Evolutionary conservation across 1,140 invertebrate species (phyloP), one percentile per base, ranked within the genome.

Genomic region (Danaus melanippus): DNA sequence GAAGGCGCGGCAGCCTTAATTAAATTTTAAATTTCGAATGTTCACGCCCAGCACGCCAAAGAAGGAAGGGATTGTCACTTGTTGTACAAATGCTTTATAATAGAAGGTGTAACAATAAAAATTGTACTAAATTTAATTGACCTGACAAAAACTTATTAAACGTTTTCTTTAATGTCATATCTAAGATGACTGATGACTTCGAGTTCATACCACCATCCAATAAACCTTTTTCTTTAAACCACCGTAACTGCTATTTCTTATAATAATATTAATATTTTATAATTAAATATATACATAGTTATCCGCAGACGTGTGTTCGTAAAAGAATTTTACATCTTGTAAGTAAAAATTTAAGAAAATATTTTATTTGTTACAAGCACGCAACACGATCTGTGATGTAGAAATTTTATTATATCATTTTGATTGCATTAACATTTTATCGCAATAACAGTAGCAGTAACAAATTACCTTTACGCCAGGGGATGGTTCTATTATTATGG

Each of bases 11-110:
- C 49, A 32, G 67, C 71, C 64, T 74, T 72, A 75, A 75, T 75
- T 75, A 75, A 75, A 75, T 72, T 75, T 75, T 75, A 75, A 75
- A 75, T 73, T 73, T 75, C 66, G 66, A 72, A 70, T 62, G 61
- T 66, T 66, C 60, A 63, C 56, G 43, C 52, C 41, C 46, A 46
- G 42, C 45, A 52, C 48, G 52, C 43, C 46, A 44, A 42, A n/a
- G 53, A 41, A 42, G 17, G 50, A 47, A 58, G 49, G 50, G 56
- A 53, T 56, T 56, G 53, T 56, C 53, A 42, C 55, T 12, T 45
- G 47, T 55, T 48, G 32, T 42, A 32, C 21, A 32, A 32, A 32
- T 32, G 6, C 6, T 55, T 42, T 55, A 42, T 44, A 10, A 11
- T 43, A 9, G 39, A 15, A 15, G 39, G 10, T 11, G 53, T 12